These are phyloP conservation scores for Bactericera cockerelli DNA, from an alignment of 1,140 invertebrate species.

Conservation along the genomic window DNA sequence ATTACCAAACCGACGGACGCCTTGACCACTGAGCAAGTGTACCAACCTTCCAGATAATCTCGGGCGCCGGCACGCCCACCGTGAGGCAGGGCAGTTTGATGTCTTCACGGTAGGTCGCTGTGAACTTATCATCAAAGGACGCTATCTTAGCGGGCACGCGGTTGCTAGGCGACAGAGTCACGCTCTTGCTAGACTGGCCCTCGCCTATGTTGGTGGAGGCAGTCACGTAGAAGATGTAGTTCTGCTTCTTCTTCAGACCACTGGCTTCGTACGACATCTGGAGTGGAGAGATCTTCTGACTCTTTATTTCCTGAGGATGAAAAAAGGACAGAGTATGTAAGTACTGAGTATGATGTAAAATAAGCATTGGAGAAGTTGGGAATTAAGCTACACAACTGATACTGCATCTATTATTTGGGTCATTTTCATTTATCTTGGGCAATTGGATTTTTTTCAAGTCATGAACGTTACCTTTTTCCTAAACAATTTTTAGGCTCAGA, in stretches of 20 bases:
- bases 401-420: too few relatives aligned
- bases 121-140: constrained; percentile 79
- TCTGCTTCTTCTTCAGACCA: constrained; percentile 58
- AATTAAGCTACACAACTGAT: too few relatives aligned
- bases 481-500: too few relatives aligned
- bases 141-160: constrained; percentile 87
- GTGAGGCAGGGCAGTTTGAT: constrained; percentile 79
- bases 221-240: constrained; percentile 89
- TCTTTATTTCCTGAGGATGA: constrained; percentile 35
- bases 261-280: constrained; percentile 68
- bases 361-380: too few relatives aligned
- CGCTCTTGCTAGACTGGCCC: constrained; percentile 72
- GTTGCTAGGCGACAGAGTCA: constrained; percentile 61
- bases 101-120: constrained; percentile 77
- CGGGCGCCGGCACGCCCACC: constrained; percentile 73
- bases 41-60: constrained; percentile 64
- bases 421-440: too few relatives aligned
- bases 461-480: too few relatives aligned
- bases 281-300: constrained; percentile 45
- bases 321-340: not conserved
- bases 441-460: too few relatives aligned
- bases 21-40: too few relatives aligned
- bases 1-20: too few relatives aligned
- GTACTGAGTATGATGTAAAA: not conserved
- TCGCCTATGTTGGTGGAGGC: constrained; percentile 85